Evolutionary conservation across 1,140 invertebrate genomes (phyloP).

Genomic region (Pemphigus obesinymphae): DNA sequence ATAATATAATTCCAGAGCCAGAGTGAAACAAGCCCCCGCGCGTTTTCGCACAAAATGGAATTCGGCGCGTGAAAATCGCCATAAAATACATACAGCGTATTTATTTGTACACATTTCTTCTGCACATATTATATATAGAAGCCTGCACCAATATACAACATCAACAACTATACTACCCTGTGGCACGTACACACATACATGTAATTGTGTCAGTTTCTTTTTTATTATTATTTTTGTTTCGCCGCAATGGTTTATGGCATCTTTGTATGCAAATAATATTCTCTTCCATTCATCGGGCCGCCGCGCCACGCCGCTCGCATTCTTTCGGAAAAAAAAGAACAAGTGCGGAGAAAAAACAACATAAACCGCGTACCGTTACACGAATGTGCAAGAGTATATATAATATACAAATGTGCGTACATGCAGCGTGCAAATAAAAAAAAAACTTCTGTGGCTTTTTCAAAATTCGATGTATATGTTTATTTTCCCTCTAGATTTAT

Average conservation of each 20-base stretch:
- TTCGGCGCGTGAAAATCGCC: neutral
- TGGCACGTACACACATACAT: neutral
- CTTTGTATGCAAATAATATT: constrained; percentile 40
- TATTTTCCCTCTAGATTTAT: constrained; percentile 23
- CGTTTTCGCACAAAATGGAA: neutral
- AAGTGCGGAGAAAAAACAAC: constrained; percentile 4
- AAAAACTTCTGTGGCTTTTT: constrained; percentile 1
- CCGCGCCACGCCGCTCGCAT: constrained; percentile 10
- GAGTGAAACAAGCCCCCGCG: neutral
- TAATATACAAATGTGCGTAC: neutral
- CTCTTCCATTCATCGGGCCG: constrained; percentile 32
- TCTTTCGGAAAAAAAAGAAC: constrained; percentile 32
- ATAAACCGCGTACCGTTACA: neutral
- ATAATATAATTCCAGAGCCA: neutral
- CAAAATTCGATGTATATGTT: constrained; percentile 11
- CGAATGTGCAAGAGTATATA: neutral
- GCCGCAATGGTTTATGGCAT: constrained; percentile 39
- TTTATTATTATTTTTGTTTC: constrained; percentile 18
- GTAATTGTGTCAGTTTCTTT: constrained; percentile 14
- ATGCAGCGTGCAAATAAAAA: neutral
- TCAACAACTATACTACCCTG: neutral
- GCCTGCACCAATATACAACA: neutral
- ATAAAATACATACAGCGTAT: neutral
- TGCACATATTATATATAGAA: neutral
- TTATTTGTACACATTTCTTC: neutral